A percentile compares a stretch with the other conserved stretches of the same genome.
Conservation (phyloP, 2,113 vertebrate species). For the Cyrtonyx montezumae region DNA sequence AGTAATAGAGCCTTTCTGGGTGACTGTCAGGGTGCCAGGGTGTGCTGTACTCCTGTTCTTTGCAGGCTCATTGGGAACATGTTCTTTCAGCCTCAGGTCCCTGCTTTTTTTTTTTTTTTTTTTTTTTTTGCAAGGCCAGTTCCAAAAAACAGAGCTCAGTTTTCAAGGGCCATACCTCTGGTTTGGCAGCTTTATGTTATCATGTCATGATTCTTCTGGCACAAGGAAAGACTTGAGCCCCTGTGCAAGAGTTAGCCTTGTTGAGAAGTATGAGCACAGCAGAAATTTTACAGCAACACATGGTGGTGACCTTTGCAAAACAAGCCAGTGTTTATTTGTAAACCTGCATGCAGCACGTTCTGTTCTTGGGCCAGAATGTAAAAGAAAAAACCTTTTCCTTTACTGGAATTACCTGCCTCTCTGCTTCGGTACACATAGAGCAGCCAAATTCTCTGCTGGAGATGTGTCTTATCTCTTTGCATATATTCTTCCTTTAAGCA, state of each 20-base stretch:
- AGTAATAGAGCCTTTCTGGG: background rate
- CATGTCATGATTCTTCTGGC: background rate
- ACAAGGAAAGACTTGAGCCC: background rate
- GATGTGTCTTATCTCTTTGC: rapidly evolving
- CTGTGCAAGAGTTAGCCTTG: background rate
- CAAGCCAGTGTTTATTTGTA: background rate
- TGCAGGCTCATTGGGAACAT: background rate
- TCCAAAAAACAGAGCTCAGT: background rate
- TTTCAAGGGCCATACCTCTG: rapidly evolving
- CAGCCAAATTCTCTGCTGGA: background rate
- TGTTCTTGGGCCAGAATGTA: background rate
- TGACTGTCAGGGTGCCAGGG: background rate
- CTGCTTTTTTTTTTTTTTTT: background rate
- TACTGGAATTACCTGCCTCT: background rate
- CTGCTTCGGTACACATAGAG: rapidly evolving
- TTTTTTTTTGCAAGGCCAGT: background rate
- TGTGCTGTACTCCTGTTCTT: background rate
- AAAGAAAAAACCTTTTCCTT: background rate
- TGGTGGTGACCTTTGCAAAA: background rate
- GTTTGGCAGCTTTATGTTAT: background rate
- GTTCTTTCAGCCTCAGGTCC: background rate
- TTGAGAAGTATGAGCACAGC: background rate
- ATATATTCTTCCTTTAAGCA: background rate
- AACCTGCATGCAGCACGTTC: background rate
- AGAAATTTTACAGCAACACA: background rate